Evolutionary conservation across 2,113 vertebrate genomes (phyloP).

Genomic region (Microtus ochrogaster): DNA sequence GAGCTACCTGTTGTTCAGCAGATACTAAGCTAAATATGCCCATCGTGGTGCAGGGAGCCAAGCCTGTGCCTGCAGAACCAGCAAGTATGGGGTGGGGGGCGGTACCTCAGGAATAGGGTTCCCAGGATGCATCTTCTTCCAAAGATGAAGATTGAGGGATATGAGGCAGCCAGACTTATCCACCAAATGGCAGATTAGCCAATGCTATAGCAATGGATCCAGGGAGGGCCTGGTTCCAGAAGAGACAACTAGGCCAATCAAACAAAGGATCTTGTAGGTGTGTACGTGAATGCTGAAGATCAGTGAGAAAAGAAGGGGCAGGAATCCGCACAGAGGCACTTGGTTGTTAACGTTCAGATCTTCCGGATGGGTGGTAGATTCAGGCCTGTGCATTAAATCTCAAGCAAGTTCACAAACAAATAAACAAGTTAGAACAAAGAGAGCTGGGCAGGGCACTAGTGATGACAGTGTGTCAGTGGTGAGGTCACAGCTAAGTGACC

Average conservation of each 20-base stretch:
- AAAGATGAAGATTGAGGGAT: not conserved
- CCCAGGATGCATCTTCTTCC: not conserved
- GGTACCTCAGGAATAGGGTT: not conserved
- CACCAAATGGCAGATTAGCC: not conserved
- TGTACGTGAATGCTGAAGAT: not conserved
- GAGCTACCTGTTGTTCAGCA: not conserved
- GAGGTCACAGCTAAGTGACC: not conserved
- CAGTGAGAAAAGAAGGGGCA: not conserved
- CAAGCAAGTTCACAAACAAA: not conserved
- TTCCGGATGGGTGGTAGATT: not conserved
- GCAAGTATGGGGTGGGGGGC: fast-evolving
- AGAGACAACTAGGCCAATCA: not conserved
- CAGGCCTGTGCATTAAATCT: not conserved
- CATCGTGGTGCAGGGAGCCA: no score
- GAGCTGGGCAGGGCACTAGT: not conserved
- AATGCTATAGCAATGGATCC: not conserved
- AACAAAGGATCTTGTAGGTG: not conserved
- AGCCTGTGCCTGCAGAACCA: not conserved
- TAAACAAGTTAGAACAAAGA: not conserved
- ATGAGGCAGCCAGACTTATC: not conserved
- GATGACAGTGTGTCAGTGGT: no score
- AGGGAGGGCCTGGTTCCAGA: not conserved
- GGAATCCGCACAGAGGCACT: not conserved
- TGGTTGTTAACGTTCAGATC: fast-evolving
- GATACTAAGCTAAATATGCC: not conserved